These are phyloP conservation scores for Meriones psammophilus DNA, from an alignment of 2,797 vertebrate species.

Conservation along the genomic window DNA sequence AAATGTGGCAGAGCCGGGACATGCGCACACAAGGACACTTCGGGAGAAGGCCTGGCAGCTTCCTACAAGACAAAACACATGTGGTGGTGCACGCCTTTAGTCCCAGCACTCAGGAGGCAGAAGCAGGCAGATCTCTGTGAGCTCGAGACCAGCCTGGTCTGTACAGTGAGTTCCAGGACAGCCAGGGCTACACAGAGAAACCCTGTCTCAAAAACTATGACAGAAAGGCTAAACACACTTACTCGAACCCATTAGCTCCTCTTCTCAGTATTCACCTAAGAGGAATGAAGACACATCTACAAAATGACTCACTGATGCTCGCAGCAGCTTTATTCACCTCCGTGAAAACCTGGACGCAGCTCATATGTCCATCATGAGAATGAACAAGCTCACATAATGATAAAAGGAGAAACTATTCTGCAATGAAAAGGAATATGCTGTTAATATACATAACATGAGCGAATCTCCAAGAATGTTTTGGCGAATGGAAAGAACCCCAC, in stretches of 20 bases:
- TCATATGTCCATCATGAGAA: background rate
- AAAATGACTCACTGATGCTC: constrained; percentile 9
- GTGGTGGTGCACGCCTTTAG: background rate
- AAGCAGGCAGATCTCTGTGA: background rate
- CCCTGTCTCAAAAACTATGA: background rate
- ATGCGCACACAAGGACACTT: background rate
- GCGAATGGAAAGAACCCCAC: constrained; percentile 1
- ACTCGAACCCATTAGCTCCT: constrained; percentile 1
- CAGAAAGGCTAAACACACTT: background rate
- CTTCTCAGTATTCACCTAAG: constrained; percentile 3
- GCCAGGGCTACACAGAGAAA: background rate
- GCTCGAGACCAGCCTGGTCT: background rate
- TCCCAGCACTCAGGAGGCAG: background rate
- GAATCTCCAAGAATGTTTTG: constrained; percentile 13
- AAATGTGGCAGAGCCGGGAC: background rate
- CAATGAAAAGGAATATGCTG: constrained; percentile 26
- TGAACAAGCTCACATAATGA: constrained; percentile 15
- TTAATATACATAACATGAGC: background rate
- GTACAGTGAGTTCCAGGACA: background rate
- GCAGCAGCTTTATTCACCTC: constrained; percentile 39
- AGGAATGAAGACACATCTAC: constrained; percentile 48
- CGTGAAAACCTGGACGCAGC: background rate
- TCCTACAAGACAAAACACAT: background rate
- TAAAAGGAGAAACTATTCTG: background rate
- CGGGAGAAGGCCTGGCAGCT: background rate